phyloP scores from a whole-genome alignment of 2,113 vertebrate species.

The Phyllostomus discolor region DNA sequence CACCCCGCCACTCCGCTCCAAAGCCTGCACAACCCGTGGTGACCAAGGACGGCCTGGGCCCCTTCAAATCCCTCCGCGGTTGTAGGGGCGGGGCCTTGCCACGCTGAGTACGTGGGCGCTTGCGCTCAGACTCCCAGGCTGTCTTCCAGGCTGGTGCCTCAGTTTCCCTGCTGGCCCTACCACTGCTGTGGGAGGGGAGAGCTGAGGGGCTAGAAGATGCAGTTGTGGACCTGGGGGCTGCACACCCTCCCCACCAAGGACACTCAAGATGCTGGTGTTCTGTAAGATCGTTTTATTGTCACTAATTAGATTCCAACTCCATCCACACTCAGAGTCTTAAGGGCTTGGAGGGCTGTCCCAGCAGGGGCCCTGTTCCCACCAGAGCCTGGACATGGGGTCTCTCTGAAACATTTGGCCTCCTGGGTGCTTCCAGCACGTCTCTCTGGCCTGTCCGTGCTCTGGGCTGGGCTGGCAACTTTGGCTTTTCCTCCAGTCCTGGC shows the following conservation, averaged over 20 bases:
- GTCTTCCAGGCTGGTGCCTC: not conserved
- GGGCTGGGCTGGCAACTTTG: not conserved
- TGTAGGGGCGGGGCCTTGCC: not conserved
- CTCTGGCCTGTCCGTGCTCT: not conserved
- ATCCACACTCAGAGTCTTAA: not conserved
- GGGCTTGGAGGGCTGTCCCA: not conserved
- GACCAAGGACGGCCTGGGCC: too few relatives aligned
- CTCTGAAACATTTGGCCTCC: not conserved
- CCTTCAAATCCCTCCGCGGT: not conserved
- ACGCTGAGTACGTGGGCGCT: not conserved
- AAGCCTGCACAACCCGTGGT: not conserved
- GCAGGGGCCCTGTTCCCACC: not conserved
- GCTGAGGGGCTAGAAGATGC: not conserved
- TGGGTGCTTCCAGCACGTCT: not conserved
- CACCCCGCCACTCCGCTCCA: not conserved
- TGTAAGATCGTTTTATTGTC: slow-evolving; percentile 53
- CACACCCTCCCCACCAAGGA: not conserved
- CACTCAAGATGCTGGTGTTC: not conserved
- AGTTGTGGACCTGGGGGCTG: not conserved
- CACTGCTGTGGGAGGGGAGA: not conserved
- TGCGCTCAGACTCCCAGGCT: fast-evolving
- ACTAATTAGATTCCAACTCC: not conserved
- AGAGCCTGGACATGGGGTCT: not conserved
- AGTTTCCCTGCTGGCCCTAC: not conserved
- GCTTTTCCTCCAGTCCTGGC: not conserved